Percentiles rank a stretch among this genome's conserved stretches.
Evolutionary conservation across 2,113 vertebrate genomes (phyloP).

Genomic region (Hydropotes inermis): DNA sequence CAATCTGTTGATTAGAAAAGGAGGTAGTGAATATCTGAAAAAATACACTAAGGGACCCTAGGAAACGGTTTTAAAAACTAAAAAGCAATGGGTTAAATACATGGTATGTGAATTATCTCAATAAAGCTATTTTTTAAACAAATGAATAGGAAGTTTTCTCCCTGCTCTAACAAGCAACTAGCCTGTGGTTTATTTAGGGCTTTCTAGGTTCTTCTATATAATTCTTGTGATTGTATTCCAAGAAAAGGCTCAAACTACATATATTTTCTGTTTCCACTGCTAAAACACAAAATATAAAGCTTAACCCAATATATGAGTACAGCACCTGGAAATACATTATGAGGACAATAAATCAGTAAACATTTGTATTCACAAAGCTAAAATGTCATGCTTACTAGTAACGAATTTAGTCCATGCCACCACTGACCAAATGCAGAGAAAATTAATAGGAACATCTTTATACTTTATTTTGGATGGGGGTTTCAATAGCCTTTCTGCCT

Average conservation of each 20-base stretch:
- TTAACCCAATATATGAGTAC: not conserved
- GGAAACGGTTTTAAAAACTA: not conserved
- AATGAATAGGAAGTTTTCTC: not conserved
- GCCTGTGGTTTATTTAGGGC: not conserved
- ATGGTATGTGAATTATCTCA: not conserved
- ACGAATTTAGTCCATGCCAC: not conserved
- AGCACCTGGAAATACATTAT: not conserved
- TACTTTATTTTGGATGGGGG: not conserved
- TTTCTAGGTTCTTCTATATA: not conserved
- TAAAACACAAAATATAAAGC: constrained; percentile 37
- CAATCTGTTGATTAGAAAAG: not conserved
- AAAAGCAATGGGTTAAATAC: not conserved
- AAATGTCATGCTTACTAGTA: constrained; percentile 7
- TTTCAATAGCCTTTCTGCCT: not conserved
- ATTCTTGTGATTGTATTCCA: not conserved
- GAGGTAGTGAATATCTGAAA: not conserved
- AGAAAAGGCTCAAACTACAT: not conserved
- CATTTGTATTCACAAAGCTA: constrained; percentile 26
- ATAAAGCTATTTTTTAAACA: not conserved
- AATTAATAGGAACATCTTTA: not conserved
- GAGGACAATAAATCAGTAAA: not conserved
- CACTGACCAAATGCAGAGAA: not conserved
- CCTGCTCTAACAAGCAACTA: not conserved
- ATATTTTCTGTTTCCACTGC: not conserved
- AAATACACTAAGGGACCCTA: not conserved